Evolutionary conservation across 2,888 invertebrate species (phyloP), one percentile per base, ranked within the genome.

Genomic region (Megalurothrips usitatus): DNA sequence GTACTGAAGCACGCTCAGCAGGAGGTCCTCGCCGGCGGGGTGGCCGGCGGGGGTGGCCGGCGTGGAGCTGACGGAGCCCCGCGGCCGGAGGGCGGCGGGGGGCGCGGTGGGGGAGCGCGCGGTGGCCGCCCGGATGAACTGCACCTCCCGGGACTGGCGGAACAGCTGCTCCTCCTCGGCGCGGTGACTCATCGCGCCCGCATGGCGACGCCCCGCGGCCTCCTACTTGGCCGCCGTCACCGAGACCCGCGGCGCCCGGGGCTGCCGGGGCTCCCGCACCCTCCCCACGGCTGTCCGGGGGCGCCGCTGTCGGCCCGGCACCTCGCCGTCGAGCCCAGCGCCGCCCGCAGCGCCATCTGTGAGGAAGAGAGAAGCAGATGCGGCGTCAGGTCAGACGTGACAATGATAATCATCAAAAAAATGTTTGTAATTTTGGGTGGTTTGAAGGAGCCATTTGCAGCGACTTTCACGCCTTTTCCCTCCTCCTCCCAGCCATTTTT

Each of bases 71-170:
- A 75, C 68, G 68, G 68, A 75, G 68, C 68, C 68, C 26, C 68
- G 68, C 26, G 68, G 23, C 26, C 68, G 68, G 68, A 75, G 68
- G 11, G 10, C 68, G 23, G 68, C 23, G 68, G 68, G 26, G 26
- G 68, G 26, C 68, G 68, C 68, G 68, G 68, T 75, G 68, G 68
- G 68, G 26, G 68, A 75, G 68, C 68, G 68, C 11, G 68, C 68
- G 68, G 23, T 26, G 68, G 68, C 68, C 23, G 68, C 68, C 23
- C 68, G 68, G 68, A 75, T 75, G 68, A 75, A 75, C 68, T 75
- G 68, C 26, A 75, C 68, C 68, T 75, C 91, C 84, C 91, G 89
- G 84, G 91, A 91, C 85, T 91, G 91, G 84, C 91, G 88, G 85
- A 90, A 91, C 84, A 91, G 87, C 84, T 88, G 68, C 68, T 75